Conservation (phyloP, 2,888 invertebrate species). For the Spialia ferax region DNA sequence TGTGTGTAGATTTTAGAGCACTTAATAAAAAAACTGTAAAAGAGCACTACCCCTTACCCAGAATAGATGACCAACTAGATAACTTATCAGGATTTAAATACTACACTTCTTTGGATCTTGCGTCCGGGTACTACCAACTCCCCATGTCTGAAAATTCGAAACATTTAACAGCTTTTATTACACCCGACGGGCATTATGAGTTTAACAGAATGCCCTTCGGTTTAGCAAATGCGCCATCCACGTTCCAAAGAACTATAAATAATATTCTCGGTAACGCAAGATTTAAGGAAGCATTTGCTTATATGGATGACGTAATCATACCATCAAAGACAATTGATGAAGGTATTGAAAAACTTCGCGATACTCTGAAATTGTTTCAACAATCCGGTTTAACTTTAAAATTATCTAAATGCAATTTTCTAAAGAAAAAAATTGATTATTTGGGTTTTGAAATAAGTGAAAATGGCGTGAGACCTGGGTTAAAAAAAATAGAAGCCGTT, state of each 20-base stretch:
- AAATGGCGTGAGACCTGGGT: conserved; percentile 22
- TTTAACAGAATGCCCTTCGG: conserved; percentile 45
- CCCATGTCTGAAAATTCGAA: conserved; percentile 45
- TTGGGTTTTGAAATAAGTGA: conserved; percentile 37
- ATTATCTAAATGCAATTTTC: conserved; percentile 33
- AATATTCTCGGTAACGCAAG: conserved; percentile 31
- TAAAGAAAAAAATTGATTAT: conserved; percentile 23
- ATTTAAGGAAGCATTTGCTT: conserved; percentile 37
- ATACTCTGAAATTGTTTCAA: conserved; percentile 18
- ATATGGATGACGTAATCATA: conserved; percentile 43
- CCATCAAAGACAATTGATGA: conserved; percentile 38
- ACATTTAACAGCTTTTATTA: conserved; percentile 42
- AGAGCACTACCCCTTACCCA: conserved; percentile 42
- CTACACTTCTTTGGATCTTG: conserved; percentile 41
- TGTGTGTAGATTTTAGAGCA: conserved; percentile 48
- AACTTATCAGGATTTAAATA: conserved; percentile 34
- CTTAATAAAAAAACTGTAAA: conserved; percentile 45
- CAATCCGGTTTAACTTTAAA: conserved; percentile 34
- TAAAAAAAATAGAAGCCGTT: conserved; percentile 35
- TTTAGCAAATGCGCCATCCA: conserved; percentile 40
- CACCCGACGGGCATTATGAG: conserved; percentile 41
- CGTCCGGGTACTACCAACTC: conserved; percentile 46
- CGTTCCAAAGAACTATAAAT: conserved; percentile 36
- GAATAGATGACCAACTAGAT: conserved; percentile 46
- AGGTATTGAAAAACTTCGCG: conserved; percentile 32